phyloP scores from a whole-genome alignment of 2,888 invertebrate species.

The Eupithecia pulchellata region DNA sequence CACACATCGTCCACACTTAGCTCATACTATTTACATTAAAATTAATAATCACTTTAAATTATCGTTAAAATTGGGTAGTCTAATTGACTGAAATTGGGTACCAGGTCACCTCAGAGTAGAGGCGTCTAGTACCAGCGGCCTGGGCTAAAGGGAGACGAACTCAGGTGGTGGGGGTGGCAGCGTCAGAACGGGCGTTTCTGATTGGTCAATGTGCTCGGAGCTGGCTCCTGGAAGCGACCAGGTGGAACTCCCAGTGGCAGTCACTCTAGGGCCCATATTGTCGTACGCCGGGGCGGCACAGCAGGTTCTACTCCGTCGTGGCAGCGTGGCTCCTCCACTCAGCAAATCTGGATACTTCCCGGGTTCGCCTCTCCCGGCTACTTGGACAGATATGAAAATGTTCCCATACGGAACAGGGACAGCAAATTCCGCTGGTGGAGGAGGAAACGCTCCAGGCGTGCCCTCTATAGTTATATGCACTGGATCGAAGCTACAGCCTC shows the following conservation, averaged over 20 bases:
- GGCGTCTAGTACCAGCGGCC: constrained; percentile 80
- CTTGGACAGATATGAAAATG: constrained; percentile 94
- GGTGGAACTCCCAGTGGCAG: constrained; percentile 93
- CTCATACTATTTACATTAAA: constrained; percentile 70
- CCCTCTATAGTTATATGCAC: constrained; percentile 87
- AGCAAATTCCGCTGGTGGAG: constrained; percentile 85
- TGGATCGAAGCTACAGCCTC: constrained; percentile 84
- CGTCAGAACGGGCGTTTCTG: constrained; percentile 76
- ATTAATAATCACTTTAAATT: constrained; percentile 69
- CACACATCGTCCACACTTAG: constrained; percentile 76
- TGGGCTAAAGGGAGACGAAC: constrained; percentile 81
- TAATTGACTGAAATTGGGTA: constrained; percentile 79
- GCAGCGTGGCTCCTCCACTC: constrained; percentile 78
- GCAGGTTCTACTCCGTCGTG: constrained; percentile 78
- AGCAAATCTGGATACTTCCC: constrained; percentile 91
- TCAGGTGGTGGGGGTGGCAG: constrained; percentile 86
- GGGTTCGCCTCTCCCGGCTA: constrained; percentile 81
- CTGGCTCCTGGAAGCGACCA: constrained; percentile 90
- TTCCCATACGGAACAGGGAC: constrained; percentile 87
- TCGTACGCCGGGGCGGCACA: constrained; percentile 90
- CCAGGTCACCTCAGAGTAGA: constrained; percentile 81
- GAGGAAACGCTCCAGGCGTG: constrained; percentile 78
- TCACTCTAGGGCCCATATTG: constrained; percentile 95
- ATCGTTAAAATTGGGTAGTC: constrained; percentile 77
- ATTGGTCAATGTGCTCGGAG: constrained; percentile 67